Evolutionary conservation across 2,888 invertebrate genomes (phyloP).

Genomic region (Conchocele bisecta): DNA sequence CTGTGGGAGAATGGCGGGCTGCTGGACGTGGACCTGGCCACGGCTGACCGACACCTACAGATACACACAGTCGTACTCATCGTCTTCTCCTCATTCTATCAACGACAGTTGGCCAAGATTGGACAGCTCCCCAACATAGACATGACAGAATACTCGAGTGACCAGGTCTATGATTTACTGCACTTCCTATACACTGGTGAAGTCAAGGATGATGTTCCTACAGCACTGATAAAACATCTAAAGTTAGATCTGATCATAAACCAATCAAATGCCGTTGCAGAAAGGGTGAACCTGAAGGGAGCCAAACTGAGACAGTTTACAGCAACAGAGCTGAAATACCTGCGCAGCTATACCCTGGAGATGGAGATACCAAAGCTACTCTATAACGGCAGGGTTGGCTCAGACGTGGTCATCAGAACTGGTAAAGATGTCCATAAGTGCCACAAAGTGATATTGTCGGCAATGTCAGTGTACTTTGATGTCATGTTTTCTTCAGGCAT

Average conservation of each 20-base stretch:
- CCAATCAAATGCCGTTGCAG: not conserved
- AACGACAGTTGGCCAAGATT: too few species aligned
- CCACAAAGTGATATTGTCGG: constrained; percentile 57
- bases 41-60: constrained; percentile 11
- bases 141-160: too few species aligned
- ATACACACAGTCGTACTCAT: constrained; percentile 35
- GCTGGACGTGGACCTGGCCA: constrained; percentile 32
- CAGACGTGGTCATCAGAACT: constrained; percentile 50
- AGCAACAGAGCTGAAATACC: constrained; percentile 38
- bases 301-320: constrained; percentile 3
- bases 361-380: constrained; percentile 39
- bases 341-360: constrained; percentile 49
- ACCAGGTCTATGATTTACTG: too few species aligned
- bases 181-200: constrained; percentile 47
- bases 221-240: constrained; percentile 31
- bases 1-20: constrained; percentile 29
- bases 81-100: constrained; percentile 39
- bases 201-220: too few species aligned
- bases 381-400: not conserved
- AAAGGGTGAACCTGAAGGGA: constrained; percentile 3
- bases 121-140: too few species aligned
- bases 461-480: constrained; percentile 58
- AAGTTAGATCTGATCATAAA: constrained; percentile 36
- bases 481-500: constrained; percentile 63
- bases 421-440: constrained; percentile 50